phyloP scores from a whole-genome alignment of 2,113 vertebrate species.

The Rhynchomys soricoides region DNA sequence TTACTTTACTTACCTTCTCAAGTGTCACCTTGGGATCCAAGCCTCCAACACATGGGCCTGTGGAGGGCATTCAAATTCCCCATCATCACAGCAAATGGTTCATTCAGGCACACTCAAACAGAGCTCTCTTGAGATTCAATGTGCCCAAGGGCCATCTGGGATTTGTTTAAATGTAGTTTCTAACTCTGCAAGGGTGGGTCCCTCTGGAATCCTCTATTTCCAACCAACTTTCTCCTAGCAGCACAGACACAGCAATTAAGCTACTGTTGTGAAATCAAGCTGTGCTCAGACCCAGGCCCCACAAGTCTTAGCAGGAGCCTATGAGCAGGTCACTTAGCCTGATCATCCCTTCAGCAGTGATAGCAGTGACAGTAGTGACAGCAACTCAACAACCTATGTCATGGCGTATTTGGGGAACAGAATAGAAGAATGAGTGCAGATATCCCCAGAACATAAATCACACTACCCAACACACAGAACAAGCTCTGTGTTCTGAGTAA shows the following conservation, averaged over 20 bases:
- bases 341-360: background rate
- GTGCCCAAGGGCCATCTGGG: background rate
- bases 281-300: background rate
- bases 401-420: background rate
- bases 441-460: background rate
- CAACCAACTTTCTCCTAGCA: background rate
- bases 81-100: background rate
- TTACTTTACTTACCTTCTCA: background rate
- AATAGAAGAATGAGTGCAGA: slow-evolving; percentile 47
- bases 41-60: background rate
- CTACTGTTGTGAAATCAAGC: background rate
- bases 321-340: background rate
- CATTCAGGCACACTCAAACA: background rate
- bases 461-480: background rate
- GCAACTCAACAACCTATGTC: background rate
- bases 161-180: background rate
- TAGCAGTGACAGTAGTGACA: background rate
- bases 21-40: background rate
- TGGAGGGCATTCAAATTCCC: background rate
- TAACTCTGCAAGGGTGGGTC: background rate
- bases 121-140: background rate
- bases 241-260: background rate
- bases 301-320: background rate
- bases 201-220: background rate
- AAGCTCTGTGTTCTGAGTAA: background rate